These are phyloP conservation scores for Diploptera punctata DNA, from an alignment of 2,888 invertebrate genomes.

Conservation along the genomic window DNA sequence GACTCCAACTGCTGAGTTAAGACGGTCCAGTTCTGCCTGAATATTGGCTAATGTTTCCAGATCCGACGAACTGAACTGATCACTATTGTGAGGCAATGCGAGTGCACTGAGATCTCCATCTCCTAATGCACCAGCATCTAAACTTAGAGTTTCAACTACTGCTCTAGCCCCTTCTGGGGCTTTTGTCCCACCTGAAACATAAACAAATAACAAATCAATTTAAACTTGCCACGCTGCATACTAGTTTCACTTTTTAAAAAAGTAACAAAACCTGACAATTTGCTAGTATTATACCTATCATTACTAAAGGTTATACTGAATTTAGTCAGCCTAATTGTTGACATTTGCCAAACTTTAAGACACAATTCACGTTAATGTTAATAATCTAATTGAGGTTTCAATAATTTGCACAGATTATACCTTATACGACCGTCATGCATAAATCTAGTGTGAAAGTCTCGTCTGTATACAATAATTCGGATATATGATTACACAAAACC, in stretches of 20 bases:
- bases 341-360: background rate
- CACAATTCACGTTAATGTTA: background rate
- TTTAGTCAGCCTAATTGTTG: background rate
- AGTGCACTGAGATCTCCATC: slow-evolving; percentile 52
- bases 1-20: slow-evolving; percentile 45
- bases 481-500: slow-evolving; percentile 10
- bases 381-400: background rate
- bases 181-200: slow-evolving; percentile 36
- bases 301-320: too few species aligned
- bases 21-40: slow-evolving; percentile 56
- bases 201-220: slow-evolving; percentile 4
- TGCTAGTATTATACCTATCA: too few species aligned
- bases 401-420: background rate
- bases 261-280: too few species aligned
- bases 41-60: slow-evolving; percentile 57
- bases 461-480: background rate
- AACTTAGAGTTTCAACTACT: slow-evolving; percentile 50
- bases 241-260: too few species aligned
- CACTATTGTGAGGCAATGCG: slow-evolving; percentile 47
- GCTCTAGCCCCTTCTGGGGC: slow-evolving; percentile 47
- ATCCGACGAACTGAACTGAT: slow-evolving; percentile 49
- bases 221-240: too few species aligned
- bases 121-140: slow-evolving; percentile 49
- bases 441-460: background rate
- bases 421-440: slow-evolving; percentile 2